Conservation (phyloP, 2,888 invertebrate genomes). For the Poecilus cupreus region DNA sequence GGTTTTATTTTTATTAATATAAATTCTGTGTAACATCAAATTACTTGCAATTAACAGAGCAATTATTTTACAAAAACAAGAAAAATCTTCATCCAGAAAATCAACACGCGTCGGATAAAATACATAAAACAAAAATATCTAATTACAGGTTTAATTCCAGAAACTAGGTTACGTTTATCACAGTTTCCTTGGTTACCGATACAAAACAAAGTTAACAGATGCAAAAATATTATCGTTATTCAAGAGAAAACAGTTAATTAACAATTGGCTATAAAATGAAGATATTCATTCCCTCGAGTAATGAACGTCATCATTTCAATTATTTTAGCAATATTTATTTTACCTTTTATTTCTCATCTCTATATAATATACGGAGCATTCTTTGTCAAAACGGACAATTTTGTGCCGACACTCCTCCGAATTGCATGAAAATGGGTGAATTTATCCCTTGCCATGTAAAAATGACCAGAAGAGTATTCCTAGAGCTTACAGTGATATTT, state of each 20-base stretch:
- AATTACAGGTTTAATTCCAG: constrained; percentile 25
- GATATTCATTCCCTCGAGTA: not conserved
- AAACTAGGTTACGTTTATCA: constrained; percentile 21
- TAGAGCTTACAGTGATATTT: too few species aligned
- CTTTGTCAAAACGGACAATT: too few species aligned
- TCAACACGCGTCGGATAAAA: not conserved
- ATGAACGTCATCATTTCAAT: too few species aligned
- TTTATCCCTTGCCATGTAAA: too few species aligned
- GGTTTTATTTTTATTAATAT: constrained; percentile 7
- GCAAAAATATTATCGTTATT: constrained; percentile 3
- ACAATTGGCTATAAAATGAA: not conserved
- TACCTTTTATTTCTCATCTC: too few species aligned
- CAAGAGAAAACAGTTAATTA: not conserved
- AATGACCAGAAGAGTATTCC: too few species aligned
- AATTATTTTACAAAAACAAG: not conserved
- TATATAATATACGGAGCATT: too few species aligned
- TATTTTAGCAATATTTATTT: too few species aligned
- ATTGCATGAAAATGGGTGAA: too few species aligned
- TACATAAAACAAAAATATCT: constrained; percentile 22
- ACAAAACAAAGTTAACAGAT: constrained; percentile 14
- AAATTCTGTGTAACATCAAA: constrained; percentile 24
- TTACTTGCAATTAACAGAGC: constrained; percentile 8
- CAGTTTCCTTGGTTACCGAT: not conserved
- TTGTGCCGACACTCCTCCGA: too few species aligned
- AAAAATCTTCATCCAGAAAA: not conserved